A percentile compares a stretch with the other conserved stretches of the same genome.
Evolutionary conservation across 2,888 invertebrate genomes (phyloP).

Genomic region (Bimastos eiseni): DNA sequence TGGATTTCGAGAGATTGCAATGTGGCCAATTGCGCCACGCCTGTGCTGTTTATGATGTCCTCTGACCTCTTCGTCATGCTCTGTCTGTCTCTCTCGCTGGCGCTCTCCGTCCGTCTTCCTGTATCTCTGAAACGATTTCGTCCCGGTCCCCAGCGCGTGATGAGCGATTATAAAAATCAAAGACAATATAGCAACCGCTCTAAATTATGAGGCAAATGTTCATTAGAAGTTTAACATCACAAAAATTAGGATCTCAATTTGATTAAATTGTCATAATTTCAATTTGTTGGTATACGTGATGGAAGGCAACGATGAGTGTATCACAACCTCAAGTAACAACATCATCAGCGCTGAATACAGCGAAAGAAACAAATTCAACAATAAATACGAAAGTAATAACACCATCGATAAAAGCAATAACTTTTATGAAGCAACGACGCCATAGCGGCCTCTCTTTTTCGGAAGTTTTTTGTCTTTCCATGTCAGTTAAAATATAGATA

Average conservation of each 20-base stretch:
- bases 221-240: too few relatives aligned
- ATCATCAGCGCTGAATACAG: too few relatives aligned
- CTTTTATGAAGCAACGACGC: too few relatives aligned
- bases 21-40: neutral
- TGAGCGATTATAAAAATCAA: neutral
- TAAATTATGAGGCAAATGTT: too few relatives aligned
- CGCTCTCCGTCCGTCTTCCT: conserved; percentile 17
- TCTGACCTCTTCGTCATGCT: neutral
- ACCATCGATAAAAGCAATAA: too few relatives aligned
- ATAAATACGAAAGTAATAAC: neutral
- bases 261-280: too few relatives aligned
- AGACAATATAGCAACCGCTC: neutral
- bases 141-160: neutral
- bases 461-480: too few relatives aligned
- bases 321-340: neutral
- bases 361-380: neutral
- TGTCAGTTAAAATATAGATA: too few relatives aligned
- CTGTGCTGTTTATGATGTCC: neutral
- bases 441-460: too few relatives aligned
- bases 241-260: neutral
- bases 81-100: neutral
- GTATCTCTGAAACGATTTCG: neutral
- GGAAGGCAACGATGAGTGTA: neutral
- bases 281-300: too few relatives aligned
- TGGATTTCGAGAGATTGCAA: neutral